Evolutionary conservation across 1,140 invertebrate genomes (phyloP), one percentile per base, ranked within the genome.

Genomic region (Heliconius congener): DNA sequence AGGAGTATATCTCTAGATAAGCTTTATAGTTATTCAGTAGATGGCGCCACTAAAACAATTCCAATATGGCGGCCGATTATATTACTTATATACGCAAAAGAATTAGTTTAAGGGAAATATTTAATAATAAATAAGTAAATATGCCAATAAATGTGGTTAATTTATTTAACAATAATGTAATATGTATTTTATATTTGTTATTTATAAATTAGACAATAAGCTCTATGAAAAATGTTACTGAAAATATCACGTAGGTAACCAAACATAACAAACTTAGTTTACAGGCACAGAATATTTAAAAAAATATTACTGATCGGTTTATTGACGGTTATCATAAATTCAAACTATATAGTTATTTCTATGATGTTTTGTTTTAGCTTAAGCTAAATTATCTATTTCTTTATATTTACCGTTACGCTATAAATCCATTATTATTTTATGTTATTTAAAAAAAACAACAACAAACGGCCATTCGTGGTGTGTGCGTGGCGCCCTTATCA

Each of bases 401-500:
- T 60, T 60, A 23, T 27, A 60, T 27, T 66, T 27, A 16, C 60
- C 60, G 60, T 13, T 66, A 30, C 4, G 9, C 4, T 23, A 60
- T 60, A 60, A 60, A 11, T 9, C n/a, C 9, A 3, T 60, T 27
- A 23, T 46, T 46, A 60, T n/a, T 11, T 37, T 37, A 37, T 66
- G 23, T 66, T 66, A 66, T 30, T 66, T 13, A 9, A 27, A 30
- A 66, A 11, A 60, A 66, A 30, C n/a, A 30, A 66, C 57, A 66
- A 66, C 57, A 66, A 30, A 66, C 27, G 60, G 13, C 30, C 13
- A 30, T 30, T 23, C 30, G 13, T 18, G 81, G 86, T 92, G 90
- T 91, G 90, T 91, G 90, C 88, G 87, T 90, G 88, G 73, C 80
- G 74, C 76, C 39, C 39, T 78, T 73, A 78, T 73, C n/a, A 66